Evolutionary conservation across 2,888 invertebrate genomes (phyloP).

Genomic region (Aethes cnicana): DNA sequence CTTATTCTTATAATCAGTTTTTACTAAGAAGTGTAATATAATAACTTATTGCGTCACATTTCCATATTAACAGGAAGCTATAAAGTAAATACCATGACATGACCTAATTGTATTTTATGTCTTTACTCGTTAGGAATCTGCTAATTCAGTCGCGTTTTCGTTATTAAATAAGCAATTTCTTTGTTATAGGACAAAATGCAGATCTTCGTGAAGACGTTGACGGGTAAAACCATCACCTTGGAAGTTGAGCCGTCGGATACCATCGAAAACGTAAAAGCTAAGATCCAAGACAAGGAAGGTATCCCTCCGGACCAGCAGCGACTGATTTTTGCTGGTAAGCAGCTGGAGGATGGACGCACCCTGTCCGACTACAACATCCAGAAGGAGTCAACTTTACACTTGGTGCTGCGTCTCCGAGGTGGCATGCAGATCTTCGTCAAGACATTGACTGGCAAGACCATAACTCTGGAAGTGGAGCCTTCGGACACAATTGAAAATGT

Average conservation of each 20-base stretch:
- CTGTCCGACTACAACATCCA: slow-evolving; percentile 86
- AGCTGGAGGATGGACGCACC: slow-evolving; percentile 85
- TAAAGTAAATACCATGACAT: slow-evolving; percentile 1
- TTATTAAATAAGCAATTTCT: slow-evolving; percentile 1
- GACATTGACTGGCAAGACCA: slow-evolving; percentile 82
- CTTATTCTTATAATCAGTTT: too few species aligned
- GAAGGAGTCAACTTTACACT: slow-evolving; percentile 83
- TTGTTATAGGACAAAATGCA: slow-evolving; percentile 45
- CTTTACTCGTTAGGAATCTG: neutral
- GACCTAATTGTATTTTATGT: slow-evolving; percentile 17
- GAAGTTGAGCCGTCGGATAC: slow-evolving; percentile 83
- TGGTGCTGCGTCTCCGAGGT: slow-evolving; percentile 84
- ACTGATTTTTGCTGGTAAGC: slow-evolving; percentile 85
- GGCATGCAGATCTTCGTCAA: slow-evolving; percentile 83
- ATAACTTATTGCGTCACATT: slow-evolving; percentile 17
- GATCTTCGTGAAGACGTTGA: slow-evolving; percentile 66
- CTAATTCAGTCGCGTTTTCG: neutral
- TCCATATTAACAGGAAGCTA: slow-evolving; percentile 12
- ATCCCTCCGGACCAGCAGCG: slow-evolving; percentile 83
- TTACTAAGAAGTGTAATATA: too few species aligned
- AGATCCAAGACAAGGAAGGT: slow-evolving; percentile 79
- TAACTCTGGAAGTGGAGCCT: slow-evolving; percentile 81
- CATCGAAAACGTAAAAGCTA: slow-evolving; percentile 84
- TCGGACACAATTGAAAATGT: slow-evolving; percentile 86
- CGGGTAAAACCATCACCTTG: slow-evolving; percentile 83